Evolutionary conservation across 2,113 vertebrate genomes (phyloP), one percentile per base, ranked within the genome.

Genomic region (Egretta garzetta): DNA sequence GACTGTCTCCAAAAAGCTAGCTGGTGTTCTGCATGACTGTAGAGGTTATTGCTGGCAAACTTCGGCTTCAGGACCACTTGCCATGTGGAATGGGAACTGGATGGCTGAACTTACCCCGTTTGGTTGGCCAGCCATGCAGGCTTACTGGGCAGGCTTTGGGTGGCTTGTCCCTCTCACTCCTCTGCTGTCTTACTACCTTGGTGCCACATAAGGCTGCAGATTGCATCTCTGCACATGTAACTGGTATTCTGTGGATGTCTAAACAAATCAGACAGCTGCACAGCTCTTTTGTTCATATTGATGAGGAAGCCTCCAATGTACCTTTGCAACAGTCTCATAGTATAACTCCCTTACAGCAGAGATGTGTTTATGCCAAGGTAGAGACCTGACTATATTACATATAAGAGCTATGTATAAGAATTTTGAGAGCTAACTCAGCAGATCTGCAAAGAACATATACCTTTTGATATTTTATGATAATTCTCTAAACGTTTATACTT

Each of bases 131-230:
- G 19, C 50, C 3, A 3, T 28, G 10, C 33, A 41, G 55, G 71
- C 4, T 53, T 16, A 37, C 28, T 17, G 56, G 13, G 9, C 3
- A 64, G 39, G 28, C 6, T 85, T 56, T 43, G 41, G 13, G 12
- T 58, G n/a, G 10, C 16, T 20, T 70, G 18, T 52, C 11, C 6
- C 27, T 55, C 30, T 86, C 60, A 49, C 1, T 3, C 10, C 4
- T 23, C 13, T 0, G 0, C 49, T 66, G 27, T 0, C 0, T 23
- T 50, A 4, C 41, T 59, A 12, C 39, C 24, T n/a, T n/a, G 8
- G 19, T 77, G 56, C 13, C 26, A 23, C 50, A 26, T 28, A 37
- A 50, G 23, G 35, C 62, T 95, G 49, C 32, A 82, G 45, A 43
- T 17, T 56, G 14, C 66, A 27, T 16, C 45, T 85, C 52, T 63